Evolutionary conservation across 2,888 invertebrate genomes (phyloP), one percentile per base, ranked within the genome.

Genomic region (Epinotia demarniana): DNA sequence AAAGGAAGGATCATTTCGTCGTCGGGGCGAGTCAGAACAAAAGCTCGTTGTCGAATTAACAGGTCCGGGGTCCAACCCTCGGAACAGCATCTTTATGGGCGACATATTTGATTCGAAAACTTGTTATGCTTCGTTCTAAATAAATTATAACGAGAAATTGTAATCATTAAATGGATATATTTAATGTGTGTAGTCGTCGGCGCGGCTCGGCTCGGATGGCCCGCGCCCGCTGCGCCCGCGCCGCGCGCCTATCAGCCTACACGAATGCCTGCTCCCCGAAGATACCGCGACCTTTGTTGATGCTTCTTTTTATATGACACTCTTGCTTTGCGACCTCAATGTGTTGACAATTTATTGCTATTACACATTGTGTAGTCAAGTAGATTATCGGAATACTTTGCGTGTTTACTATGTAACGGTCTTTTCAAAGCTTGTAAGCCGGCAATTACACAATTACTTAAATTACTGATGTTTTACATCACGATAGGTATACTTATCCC

Each of bases 71-170:
- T 88, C 90, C 93, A 92, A 89, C 92, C 93, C 92, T 92, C 91
- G 86, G 86, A 86, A 89, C 90, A 90, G 90, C 92, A 93, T 94
- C 93, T 94, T 93, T 94, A 94, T 93, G 92, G 93, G 92, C 93
- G 93, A 94, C 93, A 93, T 91, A 91, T 93, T 93, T 93, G 92
- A 94, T 92, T 93, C 93, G 92, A 92, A 92, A 93, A 93, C 94
- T 93, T 93, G 94, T 94, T 93, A 93, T 93, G 92, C 92, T 91
- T 91, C 93, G 89, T 90, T 90, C 91, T 92, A 92, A 93, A 93
- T 93, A 94, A 93, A 93, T 93, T 93, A 93, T 93, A 92, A 92
- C 93, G 92, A 93, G 93, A 92, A 93, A 93, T 93, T 92, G 92
- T 93, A 92, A 93, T 92, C 92, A 90, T 92, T 92, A 92, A 92